Conservation (phyloP, 2,888 invertebrate species). For the Ferrisia virgata region DNA sequence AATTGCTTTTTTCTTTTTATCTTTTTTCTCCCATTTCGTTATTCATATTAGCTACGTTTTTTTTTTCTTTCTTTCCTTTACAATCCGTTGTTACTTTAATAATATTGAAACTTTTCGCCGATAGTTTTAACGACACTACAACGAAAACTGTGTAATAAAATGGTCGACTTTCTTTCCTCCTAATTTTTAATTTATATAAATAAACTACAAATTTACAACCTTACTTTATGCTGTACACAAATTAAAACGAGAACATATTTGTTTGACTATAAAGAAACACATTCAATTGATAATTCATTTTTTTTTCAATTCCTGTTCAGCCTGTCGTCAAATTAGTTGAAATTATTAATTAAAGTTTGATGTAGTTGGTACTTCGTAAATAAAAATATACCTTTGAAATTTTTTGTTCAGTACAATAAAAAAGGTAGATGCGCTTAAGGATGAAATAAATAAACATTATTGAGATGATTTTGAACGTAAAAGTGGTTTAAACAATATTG, state of each 20-base stretch:
- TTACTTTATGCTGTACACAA: too few relatives aligned
- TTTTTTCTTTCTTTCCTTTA: neutral
- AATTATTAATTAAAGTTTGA: too few relatives aligned
- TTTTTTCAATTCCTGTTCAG: neutral
- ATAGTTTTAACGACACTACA: neutral
- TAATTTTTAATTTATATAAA: neutral
- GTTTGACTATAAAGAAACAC: neutral
- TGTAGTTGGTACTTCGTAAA: neutral
- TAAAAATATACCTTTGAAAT: too few relatives aligned
- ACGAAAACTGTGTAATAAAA: neutral
- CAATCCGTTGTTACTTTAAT: neutral
- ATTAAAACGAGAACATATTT: neutral
- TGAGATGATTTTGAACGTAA: too few relatives aligned
- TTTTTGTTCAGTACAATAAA: too few relatives aligned
- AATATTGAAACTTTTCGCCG: neutral
- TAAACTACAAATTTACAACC: neutral
- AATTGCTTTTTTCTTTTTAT: neutral
- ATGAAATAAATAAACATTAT: too few relatives aligned
- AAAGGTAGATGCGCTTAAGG: too few relatives aligned
- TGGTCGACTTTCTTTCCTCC: neutral
- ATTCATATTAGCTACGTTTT: neutral
- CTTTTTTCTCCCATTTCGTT: neutral
- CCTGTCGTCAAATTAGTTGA: too few relatives aligned
- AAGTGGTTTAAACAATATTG: too few relatives aligned
- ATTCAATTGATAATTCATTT: neutral